These are phyloP conservation scores for Pseudonaja textilis DNA, from an alignment of 2,113 vertebrate species.

Conservation along the genomic window DNA sequence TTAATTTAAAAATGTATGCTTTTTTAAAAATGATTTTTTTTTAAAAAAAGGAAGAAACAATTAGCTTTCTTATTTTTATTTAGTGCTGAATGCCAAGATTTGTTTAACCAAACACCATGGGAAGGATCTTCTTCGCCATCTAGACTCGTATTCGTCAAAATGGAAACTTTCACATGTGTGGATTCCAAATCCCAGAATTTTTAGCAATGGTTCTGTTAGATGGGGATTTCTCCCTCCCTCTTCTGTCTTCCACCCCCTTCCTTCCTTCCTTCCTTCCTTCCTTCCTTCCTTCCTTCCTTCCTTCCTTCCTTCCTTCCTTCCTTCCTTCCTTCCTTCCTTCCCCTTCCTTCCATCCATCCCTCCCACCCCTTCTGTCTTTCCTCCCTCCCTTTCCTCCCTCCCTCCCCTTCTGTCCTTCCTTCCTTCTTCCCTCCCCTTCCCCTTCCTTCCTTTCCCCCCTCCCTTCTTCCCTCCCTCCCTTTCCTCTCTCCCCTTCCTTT, in stretches of 20 bases:
- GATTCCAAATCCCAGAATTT: neutral
- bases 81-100: neutral
- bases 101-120: neutral
- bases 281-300: too few relatives aligned
- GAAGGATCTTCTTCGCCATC: neutral
- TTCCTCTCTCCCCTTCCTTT: neutral
- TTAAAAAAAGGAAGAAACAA: neutral
- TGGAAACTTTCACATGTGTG: neutral
- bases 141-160: neutral
- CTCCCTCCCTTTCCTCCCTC: neutral
- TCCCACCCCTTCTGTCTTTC: accelerated
- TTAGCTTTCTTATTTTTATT: neutral
- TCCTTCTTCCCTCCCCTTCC: neutral
- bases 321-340: too few relatives aligned
- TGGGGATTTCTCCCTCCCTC: neutral
- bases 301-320: neutral
- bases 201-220: neutral
- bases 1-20: neutral
- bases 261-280: too few relatives aligned
- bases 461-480: neutral
- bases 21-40: neutral
- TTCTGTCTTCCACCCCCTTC: too few relatives aligned
- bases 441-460: too few relatives aligned
- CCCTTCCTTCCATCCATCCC: too few relatives aligned
- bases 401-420: neutral